Evolutionary conservation across 2,113 vertebrate species (phyloP).

Genomic region (Morone saxatilis): DNA sequence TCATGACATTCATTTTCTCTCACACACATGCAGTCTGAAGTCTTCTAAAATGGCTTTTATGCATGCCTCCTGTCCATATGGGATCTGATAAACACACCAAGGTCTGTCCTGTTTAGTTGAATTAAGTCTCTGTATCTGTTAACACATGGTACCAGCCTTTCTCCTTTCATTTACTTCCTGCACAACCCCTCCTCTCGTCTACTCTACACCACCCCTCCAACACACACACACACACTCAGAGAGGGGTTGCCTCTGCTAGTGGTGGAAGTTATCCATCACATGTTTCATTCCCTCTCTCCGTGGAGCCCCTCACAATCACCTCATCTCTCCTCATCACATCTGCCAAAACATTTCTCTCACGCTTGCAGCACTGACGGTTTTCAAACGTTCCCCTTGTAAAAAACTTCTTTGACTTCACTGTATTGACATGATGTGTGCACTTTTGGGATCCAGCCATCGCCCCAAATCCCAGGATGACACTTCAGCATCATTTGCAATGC

Average conservation of each 20-base stretch:
- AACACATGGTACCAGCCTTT: constrained; percentile 41
- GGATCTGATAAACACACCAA: constrained; percentile 51
- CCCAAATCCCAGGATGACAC: not conserved
- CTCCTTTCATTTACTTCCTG: constrained; percentile 29
- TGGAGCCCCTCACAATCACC: constrained; percentile 69
- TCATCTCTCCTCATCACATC: constrained; percentile 73
- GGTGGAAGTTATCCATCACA: constrained; percentile 79
- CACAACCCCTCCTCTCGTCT: not conserved
- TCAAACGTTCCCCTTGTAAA: constrained; percentile 30
- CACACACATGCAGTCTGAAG: constrained; percentile 15
- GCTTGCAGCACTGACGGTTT: constrained; percentile 41
- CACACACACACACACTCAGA: constrained; percentile 25
- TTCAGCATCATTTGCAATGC: not conserved
- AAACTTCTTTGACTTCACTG: constrained; percentile 14
- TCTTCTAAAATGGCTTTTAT: constrained; percentile 52
- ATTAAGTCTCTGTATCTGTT: constrained; percentile 50
- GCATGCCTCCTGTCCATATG: constrained; percentile 61
- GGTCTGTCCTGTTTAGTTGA: constrained; percentile 38
- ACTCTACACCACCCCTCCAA: not conserved
- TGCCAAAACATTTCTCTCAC: constrained; percentile 77
- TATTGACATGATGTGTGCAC: constrained; percentile 32
- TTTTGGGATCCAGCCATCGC: not conserved
- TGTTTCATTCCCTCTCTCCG: constrained; percentile 59
- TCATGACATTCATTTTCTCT: constrained; percentile 61
- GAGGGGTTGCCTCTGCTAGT: constrained; percentile 24